These are phyloP conservation scores for Chouioia cunea DNA, from an alignment of 2,888 invertebrate genomes.

Conservation along the genomic window DNA sequence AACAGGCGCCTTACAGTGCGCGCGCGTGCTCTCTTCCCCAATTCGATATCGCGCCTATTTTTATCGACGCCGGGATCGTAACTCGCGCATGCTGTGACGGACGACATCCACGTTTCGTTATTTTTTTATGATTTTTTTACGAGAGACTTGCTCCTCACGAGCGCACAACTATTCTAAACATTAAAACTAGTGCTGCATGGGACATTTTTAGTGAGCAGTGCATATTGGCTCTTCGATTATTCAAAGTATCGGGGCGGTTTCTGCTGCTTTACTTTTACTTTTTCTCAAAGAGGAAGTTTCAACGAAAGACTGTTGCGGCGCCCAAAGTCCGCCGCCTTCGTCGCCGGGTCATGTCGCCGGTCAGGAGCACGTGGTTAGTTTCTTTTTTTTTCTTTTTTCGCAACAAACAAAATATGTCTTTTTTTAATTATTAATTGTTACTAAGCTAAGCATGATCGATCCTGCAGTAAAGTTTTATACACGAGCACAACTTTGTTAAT, in stretches of 20 bases:
- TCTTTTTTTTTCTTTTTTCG: slow-evolving; percentile 14
- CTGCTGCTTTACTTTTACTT: neutral
- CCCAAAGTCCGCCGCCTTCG: slow-evolving; percentile 39
- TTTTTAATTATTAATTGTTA: too few species aligned
- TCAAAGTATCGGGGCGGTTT: too few species aligned
- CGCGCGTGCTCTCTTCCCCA: slow-evolving; percentile 51
- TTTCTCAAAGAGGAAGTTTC: slow-evolving; percentile 26
- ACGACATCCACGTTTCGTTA: slow-evolving; percentile 8
- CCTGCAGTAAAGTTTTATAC: neutral
- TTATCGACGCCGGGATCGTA: neutral
- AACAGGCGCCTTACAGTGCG: slow-evolving; percentile 2
- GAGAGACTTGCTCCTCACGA: slow-evolving; percentile 37
- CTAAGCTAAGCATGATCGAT: too few species aligned
- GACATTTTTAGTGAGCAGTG: neutral
- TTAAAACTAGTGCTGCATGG: too few species aligned
- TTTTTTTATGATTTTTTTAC: slow-evolving; percentile 20
- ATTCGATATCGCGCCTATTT: too few species aligned
- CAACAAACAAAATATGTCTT: too few species aligned
- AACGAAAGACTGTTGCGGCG: slow-evolving; percentile 32
- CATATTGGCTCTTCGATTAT: neutral
- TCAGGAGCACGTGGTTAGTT: slow-evolving; percentile 60
- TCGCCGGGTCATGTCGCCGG: slow-evolving; percentile 56
- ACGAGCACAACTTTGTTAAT: neutral
- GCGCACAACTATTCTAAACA: too few species aligned
- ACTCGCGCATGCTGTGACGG: neutral